phyloP scores from a whole-genome alignment of 2,888 invertebrate species.

The Eupithecia subumbrata region DNA sequence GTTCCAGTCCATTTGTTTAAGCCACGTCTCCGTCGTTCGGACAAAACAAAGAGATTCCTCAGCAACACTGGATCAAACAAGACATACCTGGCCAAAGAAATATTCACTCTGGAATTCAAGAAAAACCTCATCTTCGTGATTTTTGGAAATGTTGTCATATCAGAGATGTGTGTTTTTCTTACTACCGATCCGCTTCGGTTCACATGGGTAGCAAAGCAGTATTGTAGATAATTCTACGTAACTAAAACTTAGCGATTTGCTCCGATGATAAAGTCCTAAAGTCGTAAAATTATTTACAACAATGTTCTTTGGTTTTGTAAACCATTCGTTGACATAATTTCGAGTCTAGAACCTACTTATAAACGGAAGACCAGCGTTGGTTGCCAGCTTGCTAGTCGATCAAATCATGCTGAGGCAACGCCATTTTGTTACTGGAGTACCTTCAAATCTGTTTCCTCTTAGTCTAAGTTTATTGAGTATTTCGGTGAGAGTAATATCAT shows the following conservation, averaged over 20 bases:
- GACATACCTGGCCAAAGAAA: not conserved
- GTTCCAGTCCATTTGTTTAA: slow-evolving; percentile 16
- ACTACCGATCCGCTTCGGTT: not conserved
- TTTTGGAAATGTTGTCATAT: not conserved
- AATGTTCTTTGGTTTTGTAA: not conserved
- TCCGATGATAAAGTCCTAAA: not conserved
- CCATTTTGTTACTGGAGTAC: no score
- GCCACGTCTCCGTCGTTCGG: not conserved
- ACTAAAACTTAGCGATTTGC: not conserved
- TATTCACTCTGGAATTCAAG: slow-evolving; percentile 1
- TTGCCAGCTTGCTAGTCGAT: no score
- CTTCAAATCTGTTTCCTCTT: no score
- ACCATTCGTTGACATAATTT: not conserved
- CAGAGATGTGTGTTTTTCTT: not conserved
- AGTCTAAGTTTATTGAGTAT: no score
- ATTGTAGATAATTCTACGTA: not conserved
- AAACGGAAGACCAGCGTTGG: no score
- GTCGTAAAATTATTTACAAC: not conserved
- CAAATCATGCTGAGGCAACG: no score
- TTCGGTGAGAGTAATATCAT: no score
- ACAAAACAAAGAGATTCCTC: slow-evolving; percentile 14
- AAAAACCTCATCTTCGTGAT: not conserved
- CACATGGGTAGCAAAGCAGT: not conserved
- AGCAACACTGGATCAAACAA: not conserved
- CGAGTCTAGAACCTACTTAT: not conserved